Evolutionary conservation across 2,797 vertebrate genomes (phyloP), one percentile per base, ranked within the genome.

Genomic region (Myotis vivesi): DNA sequence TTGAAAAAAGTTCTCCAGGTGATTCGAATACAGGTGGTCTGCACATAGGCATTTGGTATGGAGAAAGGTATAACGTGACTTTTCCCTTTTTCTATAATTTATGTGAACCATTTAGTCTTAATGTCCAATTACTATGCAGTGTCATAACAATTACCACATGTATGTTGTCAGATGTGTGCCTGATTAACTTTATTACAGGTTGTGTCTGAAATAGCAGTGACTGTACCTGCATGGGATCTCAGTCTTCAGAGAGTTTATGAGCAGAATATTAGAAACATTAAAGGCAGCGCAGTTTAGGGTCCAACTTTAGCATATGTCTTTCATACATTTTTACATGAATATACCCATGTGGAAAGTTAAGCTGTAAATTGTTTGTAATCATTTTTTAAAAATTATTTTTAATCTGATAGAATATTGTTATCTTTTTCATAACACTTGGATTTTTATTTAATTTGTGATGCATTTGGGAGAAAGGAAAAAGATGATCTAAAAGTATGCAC

Each of bases 101-200:
- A 96, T 92, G 86, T 84, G 93, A 75, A 84, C 84, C 76, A 89
- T 84, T 97, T 95, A 92, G 85, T 93, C 90, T 95, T 96, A 96
- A 96, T 97, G 82, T 94, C 79, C 92, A 89, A 90, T 97, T 96
- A 94, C 88, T 87, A 95, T 92, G 89, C 87, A 94, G 66, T 72
- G 44, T 72, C 62, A n/a, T 95, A 95, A 77, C 75, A 92, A 46
- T 91, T 87, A 83, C 93, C 68, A 53, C 87, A 89, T 93, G 88
- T 86, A 94, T 91, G 69, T 94, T 96, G 92, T 92, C 96, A 94
- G 83, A 80, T 80, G 66, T 94, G 75, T 95, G 95, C 89, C 90
- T 30, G 82, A 95, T 94, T 95, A 95, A 91, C 93, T 95, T 97
- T 95, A 93, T 95, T 96, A 64, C 79, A 92, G 88, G 84, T 86